Conservation (phyloP, 2,888 invertebrate species). For the Chloroclystis v-ata region DNA sequence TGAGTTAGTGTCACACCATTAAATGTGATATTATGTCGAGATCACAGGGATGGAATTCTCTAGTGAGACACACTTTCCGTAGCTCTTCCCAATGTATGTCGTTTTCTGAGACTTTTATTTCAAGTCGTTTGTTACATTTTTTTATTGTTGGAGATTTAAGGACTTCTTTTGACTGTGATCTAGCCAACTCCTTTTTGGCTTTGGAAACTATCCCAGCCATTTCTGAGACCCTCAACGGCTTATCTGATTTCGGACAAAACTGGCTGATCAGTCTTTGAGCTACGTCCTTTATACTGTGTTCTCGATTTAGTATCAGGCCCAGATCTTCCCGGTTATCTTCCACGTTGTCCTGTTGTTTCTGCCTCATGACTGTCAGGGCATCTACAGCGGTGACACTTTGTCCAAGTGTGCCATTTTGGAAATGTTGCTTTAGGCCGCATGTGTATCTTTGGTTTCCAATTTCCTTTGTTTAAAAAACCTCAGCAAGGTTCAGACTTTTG, state of each 20-base stretch:
- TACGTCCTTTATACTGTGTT: constrained; percentile 92
- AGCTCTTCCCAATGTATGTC: constrained; percentile 98
- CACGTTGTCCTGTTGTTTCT: constrained; percentile 78
- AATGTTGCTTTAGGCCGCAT: constrained; percentile 77
- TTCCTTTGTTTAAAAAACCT: no score
- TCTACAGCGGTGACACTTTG: constrained; percentile 72
- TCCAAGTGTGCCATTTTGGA: constrained; percentile 78
- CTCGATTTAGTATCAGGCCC: constrained; percentile 84
- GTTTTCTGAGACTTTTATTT: constrained; percentile 92
- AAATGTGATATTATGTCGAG: no score
- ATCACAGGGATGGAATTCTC: constrained; percentile 92
- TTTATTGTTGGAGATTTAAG: constrained; percentile 84
- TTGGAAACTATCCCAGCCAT: constrained; percentile 94
- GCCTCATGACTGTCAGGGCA: constrained; percentile 58
- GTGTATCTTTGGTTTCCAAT: constrained; percentile 79
- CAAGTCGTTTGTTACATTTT: constrained; percentile 80
- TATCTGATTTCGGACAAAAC: constrained; percentile 74
- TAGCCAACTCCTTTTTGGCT: constrained; percentile 94
- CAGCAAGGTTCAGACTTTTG: constrained; percentile 48
- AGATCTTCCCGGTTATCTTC: constrained; percentile 75
- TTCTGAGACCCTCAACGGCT: constrained; percentile 84
- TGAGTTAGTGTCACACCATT: no score
- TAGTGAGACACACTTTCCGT: constrained; percentile 82
- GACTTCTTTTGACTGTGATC: constrained; percentile 90
- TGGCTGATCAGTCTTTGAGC: constrained; percentile 90